Evolutionary conservation across 2,113 vertebrate species (phyloP).

Genomic region (Datnioides undecimradiatus): DNA sequence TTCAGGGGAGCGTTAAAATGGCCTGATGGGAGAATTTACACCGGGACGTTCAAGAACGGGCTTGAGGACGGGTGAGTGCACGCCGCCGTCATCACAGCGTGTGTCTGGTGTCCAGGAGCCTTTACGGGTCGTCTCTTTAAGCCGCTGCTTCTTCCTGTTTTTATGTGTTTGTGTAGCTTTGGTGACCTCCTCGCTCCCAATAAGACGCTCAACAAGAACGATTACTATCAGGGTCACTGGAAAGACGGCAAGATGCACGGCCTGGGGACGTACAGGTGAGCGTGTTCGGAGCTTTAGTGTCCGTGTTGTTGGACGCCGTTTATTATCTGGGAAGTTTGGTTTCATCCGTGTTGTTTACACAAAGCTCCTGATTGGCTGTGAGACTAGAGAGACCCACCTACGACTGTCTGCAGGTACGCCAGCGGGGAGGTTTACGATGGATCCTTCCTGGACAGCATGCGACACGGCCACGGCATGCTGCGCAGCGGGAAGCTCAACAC

Average conservation of each 20-base stretch:
- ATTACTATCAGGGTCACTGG: conserved; percentile 94
- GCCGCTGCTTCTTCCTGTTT: background rate
- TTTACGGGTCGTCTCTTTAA: background rate
- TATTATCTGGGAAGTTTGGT: rapidly evolving
- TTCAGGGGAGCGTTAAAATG: conserved; percentile 92
- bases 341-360: no score
- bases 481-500: conserved; percentile 95
- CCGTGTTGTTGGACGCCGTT: background rate
- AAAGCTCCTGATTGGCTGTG: background rate
- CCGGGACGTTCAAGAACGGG: conserved; percentile 93
- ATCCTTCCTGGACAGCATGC: conserved; percentile 93
- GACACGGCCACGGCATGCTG: conserved; percentile 95
- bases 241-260: conserved; percentile 97
- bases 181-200: conserved; percentile 92
- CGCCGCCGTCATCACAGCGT: no score
- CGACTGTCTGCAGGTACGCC: conserved; percentile 85
- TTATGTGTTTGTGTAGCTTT: conserved; percentile 81
- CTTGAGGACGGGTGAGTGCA: conserved; percentile 93
- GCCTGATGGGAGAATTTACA: conserved; percentile 94
- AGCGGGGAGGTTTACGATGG: conserved; percentile 96
- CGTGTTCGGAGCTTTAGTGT: background rate
- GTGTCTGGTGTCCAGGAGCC: no score
- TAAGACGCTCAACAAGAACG: conserved; percentile 89
- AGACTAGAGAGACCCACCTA: background rate
- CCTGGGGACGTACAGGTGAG: conserved; percentile 91